Percentiles rank a stretch among this genome's conserved stretches.
Conservation (phyloP, 2,888 invertebrate genomes). For the Busseola fusca region DNA sequence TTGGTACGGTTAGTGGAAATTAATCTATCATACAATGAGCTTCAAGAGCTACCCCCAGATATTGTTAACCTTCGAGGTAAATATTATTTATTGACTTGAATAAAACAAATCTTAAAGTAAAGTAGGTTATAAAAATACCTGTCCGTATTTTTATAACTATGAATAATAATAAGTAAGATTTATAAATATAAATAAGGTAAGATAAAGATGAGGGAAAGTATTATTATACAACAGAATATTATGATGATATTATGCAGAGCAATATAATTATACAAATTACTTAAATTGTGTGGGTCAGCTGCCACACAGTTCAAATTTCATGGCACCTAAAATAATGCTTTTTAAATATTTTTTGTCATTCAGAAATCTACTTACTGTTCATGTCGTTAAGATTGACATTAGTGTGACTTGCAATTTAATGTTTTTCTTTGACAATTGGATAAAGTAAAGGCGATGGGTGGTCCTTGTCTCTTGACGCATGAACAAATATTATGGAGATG, state of each 20-base stretch:
- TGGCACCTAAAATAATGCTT: background rate
- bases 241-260: too few species aligned
- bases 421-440: background rate
- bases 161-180: background rate
- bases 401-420: background rate
- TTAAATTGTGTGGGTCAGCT: background rate
- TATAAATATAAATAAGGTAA: too few species aligned
- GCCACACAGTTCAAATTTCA: background rate
- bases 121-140: background rate
- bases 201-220: slow-evolving; percentile 7
- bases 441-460: background rate
- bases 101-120: slow-evolving; percentile 1
- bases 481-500: background rate
- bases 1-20: slow-evolving; percentile 93
- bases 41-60: slow-evolving; percentile 93
- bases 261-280: slow-evolving; percentile 8
- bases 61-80: slow-evolving; percentile 95
- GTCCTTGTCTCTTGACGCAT: background rate
- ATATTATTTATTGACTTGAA: slow-evolving; percentile 53
- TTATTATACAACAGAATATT: background rate
- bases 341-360: background rate
- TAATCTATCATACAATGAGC: slow-evolving; percentile 92
- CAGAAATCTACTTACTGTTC: background rate
- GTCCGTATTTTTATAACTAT: slow-evolving; percentile 4
- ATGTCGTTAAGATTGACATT: background rate